Evolutionary conservation across 1,140 invertebrate species (phyloP).

Genomic region (Drosophila nebulosa): DNA sequence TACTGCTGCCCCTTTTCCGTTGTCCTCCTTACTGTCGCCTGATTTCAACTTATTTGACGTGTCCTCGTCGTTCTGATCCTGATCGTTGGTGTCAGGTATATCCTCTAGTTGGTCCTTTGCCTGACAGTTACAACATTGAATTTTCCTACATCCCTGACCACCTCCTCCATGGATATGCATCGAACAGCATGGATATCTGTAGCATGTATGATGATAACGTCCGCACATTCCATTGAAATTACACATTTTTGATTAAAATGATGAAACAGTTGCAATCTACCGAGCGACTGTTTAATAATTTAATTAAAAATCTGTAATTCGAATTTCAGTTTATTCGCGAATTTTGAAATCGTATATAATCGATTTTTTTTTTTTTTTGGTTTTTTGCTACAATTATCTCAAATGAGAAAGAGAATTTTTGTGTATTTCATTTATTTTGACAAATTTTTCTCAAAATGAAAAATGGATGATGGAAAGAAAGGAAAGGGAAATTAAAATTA

Average conservation of each 20-base stretch:
- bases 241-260: slow-evolving; percentile 56
- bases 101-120: no score
- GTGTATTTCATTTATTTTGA: slow-evolving; percentile 1
- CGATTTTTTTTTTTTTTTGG: background rate
- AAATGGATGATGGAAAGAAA: background rate
- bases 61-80: no score
- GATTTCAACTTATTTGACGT: no score
- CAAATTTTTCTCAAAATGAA: slow-evolving; percentile 12
- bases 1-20: no score
- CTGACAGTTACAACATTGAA: background rate
- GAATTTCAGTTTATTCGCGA: background rate
- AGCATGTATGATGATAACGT: background rate
- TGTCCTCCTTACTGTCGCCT: no score
- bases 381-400: background rate
- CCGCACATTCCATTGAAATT: slow-evolving; percentile 52
- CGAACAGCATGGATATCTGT: background rate
- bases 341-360: background rate
- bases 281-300: slow-evolving; percentile 1
- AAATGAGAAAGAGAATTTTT: background rate
- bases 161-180: background rate
- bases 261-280: background rate
- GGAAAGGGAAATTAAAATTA: slow-evolving; percentile 15
- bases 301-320: slow-evolving; percentile 59
- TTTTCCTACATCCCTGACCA: background rate
- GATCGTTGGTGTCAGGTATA: no score